Percentiles rank a stretch among this genome's conserved stretches.
Evolutionary conservation across 2,888 invertebrate species (phyloP).

Genomic region (Zaprionus obscuricornis): DNA sequence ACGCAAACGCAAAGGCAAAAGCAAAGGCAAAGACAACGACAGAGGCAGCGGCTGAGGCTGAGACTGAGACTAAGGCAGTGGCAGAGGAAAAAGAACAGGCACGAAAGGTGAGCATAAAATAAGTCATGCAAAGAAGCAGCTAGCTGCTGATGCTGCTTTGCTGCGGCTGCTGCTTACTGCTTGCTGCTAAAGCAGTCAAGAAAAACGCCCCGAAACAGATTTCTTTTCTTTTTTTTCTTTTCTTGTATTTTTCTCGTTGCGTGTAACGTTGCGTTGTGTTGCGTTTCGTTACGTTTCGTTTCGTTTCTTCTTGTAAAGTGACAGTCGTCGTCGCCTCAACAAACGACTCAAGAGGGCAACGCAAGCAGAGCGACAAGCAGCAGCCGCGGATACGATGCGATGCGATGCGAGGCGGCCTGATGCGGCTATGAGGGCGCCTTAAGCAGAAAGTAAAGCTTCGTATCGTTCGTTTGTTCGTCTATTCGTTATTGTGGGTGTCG

Average conservation of each 20-base stretch:
- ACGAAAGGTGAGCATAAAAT: constrained; percentile 70
- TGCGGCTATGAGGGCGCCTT: constrained; percentile 28
- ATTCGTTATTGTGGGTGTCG: constrained; percentile 32
- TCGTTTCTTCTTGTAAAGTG: constrained; percentile 63
- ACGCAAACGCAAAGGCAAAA: constrained; percentile 7
- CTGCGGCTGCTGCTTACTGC: too few relatives aligned
- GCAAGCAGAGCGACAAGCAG: neutral
- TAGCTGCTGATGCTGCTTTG: too few relatives aligned
- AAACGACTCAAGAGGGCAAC: constrained; percentile 25
- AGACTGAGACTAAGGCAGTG: too few relatives aligned
- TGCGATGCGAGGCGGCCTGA: constrained; percentile 2
- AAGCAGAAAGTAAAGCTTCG: constrained; percentile 43
- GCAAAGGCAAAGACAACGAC: too few relatives aligned
- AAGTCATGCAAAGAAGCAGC: constrained; percentile 68
- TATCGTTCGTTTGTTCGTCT: too few relatives aligned
- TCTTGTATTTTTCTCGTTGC: too few relatives aligned
- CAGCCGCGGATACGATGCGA: too few relatives aligned
- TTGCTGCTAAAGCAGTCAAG: constrained; percentile 15
- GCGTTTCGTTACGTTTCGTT: neutral
- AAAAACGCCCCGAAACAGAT: constrained; percentile 71
- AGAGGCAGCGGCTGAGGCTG: too few relatives aligned
- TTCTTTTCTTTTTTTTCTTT: constrained; percentile 29
- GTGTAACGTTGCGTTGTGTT: too few relatives aligned
- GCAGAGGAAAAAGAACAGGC: constrained; percentile 29
- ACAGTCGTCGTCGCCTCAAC: constrained; percentile 63